Evolutionary conservation across 1,140 invertebrate genomes (phyloP).

Genomic region (Drosophila yakuba): DNA sequence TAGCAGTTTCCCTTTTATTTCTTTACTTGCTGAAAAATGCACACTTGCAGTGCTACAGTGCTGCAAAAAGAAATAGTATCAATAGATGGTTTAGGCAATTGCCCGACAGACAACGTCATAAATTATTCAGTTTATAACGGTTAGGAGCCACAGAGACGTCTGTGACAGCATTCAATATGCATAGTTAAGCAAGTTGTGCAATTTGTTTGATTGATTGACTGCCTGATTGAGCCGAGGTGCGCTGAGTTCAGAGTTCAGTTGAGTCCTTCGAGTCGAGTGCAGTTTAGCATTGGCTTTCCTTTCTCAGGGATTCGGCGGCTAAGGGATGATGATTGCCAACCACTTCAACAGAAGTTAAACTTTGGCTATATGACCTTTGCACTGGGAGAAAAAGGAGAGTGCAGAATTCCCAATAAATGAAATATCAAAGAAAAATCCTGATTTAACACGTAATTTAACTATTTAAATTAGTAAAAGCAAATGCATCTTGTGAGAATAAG

Average conservation of each 20-base stretch:
- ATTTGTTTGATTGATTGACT: conserved; percentile 78
- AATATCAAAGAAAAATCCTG: no score
- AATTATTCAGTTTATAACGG: conserved; percentile 61
- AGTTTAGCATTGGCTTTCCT: conserved; percentile 32
- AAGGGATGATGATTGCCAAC: conserved; percentile 25
- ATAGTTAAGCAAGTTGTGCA: conserved; percentile 73
- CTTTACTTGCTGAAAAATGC: conserved; percentile 19
- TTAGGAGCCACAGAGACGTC: conserved; percentile 21
- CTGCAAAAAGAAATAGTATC: conserved; percentile 16
- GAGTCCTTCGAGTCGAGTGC: conserved; percentile 26
- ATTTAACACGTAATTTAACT: no score
- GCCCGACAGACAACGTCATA: conserved; percentile 55
- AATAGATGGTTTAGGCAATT: conserved; percentile 51
- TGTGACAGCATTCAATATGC: conserved; percentile 76
- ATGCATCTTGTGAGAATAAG: no score
- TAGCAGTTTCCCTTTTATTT: conserved; percentile 15
- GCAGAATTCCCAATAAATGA: no score
- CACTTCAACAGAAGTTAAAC: conserved; percentile 11
- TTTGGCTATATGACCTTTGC: conserved; percentile 10
- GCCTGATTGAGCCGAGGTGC: conserved; percentile 58
- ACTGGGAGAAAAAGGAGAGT: background rate
- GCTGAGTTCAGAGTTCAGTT: conserved; percentile 1
- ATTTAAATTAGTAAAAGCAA: no score
- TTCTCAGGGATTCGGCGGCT: background rate
- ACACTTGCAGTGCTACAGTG: conserved; percentile 9